phyloP scores from a whole-genome alignment of 2,888 invertebrate species.

The Lepetodrilus schrolli region DNA sequence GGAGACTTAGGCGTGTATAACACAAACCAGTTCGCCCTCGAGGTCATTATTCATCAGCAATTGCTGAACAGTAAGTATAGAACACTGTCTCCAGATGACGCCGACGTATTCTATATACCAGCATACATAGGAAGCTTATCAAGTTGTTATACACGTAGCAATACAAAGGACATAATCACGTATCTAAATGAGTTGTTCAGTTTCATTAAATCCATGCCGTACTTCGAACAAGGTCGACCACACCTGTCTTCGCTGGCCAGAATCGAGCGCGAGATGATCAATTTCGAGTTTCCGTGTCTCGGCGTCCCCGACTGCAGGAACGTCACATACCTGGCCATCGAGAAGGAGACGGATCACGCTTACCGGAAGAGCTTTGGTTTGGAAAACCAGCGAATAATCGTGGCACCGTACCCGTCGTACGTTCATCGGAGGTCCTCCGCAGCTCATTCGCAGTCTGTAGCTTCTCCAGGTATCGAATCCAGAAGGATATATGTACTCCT shows the following conservation, averaged over 20 bases:
- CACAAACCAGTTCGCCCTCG: conserved; percentile 55
- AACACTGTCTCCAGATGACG: conserved; percentile 46
- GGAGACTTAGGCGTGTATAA: conserved; percentile 38
- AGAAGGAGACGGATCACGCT: conserved; percentile 35
- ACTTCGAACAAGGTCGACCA: conserved; percentile 22
- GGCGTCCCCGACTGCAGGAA: not conserved
- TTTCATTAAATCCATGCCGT: not conserved
- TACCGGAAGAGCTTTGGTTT: not conserved
- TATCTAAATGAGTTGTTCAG: conserved; percentile 33
- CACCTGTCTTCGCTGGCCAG: conserved; percentile 40
- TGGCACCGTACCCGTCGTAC: conserved; percentile 51
- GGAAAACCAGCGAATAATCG: conserved; percentile 31
- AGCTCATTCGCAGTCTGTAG: not conserved
- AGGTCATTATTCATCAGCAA: conserved; percentile 56
- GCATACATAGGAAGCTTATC: conserved; percentile 54
- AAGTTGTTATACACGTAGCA: too few species aligned
- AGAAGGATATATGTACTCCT: conserved; percentile 41
- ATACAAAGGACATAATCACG: too few species aligned
- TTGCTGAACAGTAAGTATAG: conserved; percentile 52
- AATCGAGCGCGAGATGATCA: conserved; percentile 30
- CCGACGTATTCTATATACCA: conserved; percentile 59
- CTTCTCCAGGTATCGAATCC: not conserved
- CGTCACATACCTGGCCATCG: conserved; percentile 33
- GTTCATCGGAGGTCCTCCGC: conserved; percentile 35
- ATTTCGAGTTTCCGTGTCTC: conserved; percentile 34